A percentile compares a stretch with the other conserved stretches of the same genome.
Conservation (phyloP, 1,140 invertebrate genomes). For the Lepidurus couesii region DNA sequence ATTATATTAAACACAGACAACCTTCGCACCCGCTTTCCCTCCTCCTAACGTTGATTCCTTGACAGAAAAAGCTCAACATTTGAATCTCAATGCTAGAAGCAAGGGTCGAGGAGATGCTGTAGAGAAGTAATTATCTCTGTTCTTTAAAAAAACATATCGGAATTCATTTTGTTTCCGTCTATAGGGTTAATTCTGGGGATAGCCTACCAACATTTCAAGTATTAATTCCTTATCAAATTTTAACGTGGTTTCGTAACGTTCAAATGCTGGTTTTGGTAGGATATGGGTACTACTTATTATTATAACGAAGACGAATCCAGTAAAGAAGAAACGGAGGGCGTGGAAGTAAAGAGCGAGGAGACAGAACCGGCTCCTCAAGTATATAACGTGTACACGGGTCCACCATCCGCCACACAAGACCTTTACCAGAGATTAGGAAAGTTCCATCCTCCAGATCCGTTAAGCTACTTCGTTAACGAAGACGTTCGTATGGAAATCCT, state of each 20-base stretch:
- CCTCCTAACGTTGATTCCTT: neutral
- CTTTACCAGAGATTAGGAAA: conserved; percentile 36
- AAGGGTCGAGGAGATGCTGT: neutral
- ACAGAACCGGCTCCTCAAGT: neutral
- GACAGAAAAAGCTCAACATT: conserved; percentile 10
- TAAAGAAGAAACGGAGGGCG: conserved; percentile 42
- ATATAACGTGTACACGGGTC: conserved; percentile 25
- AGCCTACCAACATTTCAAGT: conserved; percentile 14
- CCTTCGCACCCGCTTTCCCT: neutral
- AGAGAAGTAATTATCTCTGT: neutral
- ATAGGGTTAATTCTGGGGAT: neutral
- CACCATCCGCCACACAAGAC: conserved; percentile 34
- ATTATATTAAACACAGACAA: neutral
- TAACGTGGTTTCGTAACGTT: conserved; percentile 19
- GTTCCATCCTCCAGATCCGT: conserved; percentile 41
- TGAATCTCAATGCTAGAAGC: neutral
- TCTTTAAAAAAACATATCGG: neutral
- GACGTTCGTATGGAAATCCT: conserved; percentile 49
- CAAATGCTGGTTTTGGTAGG: neutral
- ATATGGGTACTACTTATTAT: conserved; percentile 80
- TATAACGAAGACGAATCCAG: conserved; percentile 56
- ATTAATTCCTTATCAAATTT: neutral
- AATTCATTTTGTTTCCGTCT: neutral
- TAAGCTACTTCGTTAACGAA: conserved; percentile 49
- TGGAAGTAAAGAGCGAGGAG: conserved; percentile 26